Evolutionary conservation across 1,140 invertebrate species (phyloP), one percentile per base, ranked within the genome.

Genomic region (Popillia japonica): DNA sequence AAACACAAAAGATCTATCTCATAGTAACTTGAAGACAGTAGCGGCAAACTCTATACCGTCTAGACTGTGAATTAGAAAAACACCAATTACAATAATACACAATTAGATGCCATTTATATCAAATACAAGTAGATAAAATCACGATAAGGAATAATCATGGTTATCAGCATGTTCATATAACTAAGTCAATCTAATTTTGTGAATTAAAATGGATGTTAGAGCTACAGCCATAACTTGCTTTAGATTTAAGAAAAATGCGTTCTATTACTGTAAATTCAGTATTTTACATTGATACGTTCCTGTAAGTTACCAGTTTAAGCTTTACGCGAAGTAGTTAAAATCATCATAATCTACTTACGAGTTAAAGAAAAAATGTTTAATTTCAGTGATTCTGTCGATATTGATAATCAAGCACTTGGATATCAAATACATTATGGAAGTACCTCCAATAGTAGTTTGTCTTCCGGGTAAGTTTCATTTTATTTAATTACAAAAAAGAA

Each of bases 371-470:
- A 34, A 22, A 3, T 41, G 10, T 79, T 48, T 76, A 81, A 80
- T 87, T 88, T 44, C 86, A 90, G 89, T 87, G 89, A 89, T 83
- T 87, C 87, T 73, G 81, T 80, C 42, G 84, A 85, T 64, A 79
- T 81, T 75, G 82, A 84, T 55, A 81, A 84, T 44, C 75, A 77
- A 68, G 61, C 80, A 72, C 77, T 79, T 84, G 72, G 81, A 88
- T 80, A 87, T 86, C 76, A 75, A 72, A 10, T 87, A 68, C 27
- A 90, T 83, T 90, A 90, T 74, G 89, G 89, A 79, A 90, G 89
- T 85, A 90, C 90, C 10, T 90, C 90, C 76, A 91, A 90, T 87
- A 90, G 90, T 82, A 90, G 89, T 85, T 86, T 90, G 81, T 90
- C 89, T 40, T 87, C 87, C 79, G 89, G 89, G 90, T 91, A 87